Conservation (phyloP, 2,113 vertebrate species). For the Pavo muticus region DNA sequence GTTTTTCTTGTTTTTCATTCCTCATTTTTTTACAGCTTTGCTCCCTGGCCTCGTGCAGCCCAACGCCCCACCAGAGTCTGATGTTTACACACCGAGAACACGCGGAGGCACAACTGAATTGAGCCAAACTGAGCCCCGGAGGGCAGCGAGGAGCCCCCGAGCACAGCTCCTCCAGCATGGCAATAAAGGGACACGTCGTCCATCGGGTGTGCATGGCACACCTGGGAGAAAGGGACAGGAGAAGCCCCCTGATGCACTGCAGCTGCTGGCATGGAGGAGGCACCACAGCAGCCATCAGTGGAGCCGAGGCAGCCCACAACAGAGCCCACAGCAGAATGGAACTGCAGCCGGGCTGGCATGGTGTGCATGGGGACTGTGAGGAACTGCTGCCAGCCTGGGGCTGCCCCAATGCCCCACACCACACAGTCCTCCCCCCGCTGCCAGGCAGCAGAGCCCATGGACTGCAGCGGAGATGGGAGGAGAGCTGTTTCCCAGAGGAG, state of each 20-base stretch:
- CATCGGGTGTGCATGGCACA: slow-evolving; percentile 60
- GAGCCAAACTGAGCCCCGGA: neutral
- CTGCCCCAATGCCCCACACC: rapidly evolving
- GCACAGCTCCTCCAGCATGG: slow-evolving; percentile 76
- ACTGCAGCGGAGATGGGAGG: neutral
- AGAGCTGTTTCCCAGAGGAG: neutral
- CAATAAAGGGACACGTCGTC: slow-evolving; percentile 81
- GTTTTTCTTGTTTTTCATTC: neutral
- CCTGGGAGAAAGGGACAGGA: neutral
- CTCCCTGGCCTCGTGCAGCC: slow-evolving; percentile 36
- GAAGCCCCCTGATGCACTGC: neutral
- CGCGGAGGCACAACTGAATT: neutral
- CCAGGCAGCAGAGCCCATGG: neutral
- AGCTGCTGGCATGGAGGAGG: neutral
- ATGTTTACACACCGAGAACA: slow-evolving; percentile 82
- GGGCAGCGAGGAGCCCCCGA: slow-evolving; percentile 30
- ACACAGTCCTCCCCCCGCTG: neutral
- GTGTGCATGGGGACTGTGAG: rapidly evolving
- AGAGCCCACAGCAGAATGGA: rapidly evolving
- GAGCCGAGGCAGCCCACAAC: too few species aligned
- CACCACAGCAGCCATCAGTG: too few species aligned
- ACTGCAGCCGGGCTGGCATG: rapidly evolving
- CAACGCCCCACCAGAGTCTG: slow-evolving; percentile 75
- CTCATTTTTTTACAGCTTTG: neutral
- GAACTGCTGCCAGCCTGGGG: neutral